These are phyloP conservation scores for Anagrus nilaparvatae DNA, from an alignment of 1,140 invertebrate species.

Conservation along the genomic window DNA sequence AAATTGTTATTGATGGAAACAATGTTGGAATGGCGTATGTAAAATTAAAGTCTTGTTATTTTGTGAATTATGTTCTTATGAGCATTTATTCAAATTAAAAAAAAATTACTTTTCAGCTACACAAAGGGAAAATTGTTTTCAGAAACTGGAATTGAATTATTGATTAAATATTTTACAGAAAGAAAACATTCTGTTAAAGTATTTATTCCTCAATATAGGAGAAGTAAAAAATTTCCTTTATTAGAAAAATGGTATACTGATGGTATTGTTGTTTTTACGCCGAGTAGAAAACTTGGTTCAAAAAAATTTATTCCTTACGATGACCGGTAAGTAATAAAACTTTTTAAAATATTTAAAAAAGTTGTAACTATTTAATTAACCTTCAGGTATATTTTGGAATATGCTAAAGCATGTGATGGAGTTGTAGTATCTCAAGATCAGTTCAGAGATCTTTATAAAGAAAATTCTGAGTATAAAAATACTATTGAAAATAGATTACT, in stretches of 20 bases:
- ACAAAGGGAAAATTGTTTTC: conserved; percentile 65
- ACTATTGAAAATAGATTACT: conserved; percentile 56
- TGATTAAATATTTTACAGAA: conserved; percentile 68
- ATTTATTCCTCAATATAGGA: conserved; percentile 62
- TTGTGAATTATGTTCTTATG: conserved; percentile 7
- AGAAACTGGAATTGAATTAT: conserved; percentile 69
- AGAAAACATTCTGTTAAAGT: conserved; percentile 74
- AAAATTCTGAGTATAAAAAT: conserved; percentile 62
- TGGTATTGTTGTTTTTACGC: conserved; percentile 73
- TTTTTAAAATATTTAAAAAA: background rate
- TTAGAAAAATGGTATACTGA: conserved; percentile 62
- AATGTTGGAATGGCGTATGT: conserved; percentile 83
- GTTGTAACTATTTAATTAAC: background rate
- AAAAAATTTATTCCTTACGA: conserved; percentile 75
- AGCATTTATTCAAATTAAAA: background rate
- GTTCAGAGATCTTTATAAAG: conserved; percentile 71
- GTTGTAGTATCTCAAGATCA: conserved; percentile 88
- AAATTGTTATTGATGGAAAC: conserved; percentile 83
- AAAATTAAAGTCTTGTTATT: conserved; percentile 5
- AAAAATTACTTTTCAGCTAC: conserved; percentile 46
- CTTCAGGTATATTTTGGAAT: conserved; percentile 73
- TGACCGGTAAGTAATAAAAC: conserved; percentile 48
- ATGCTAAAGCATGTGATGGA: conserved; percentile 69
- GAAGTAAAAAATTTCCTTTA: conserved; percentile 50
- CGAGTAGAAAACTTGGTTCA: conserved; percentile 65